Conservation (phyloP, 2,888 invertebrate species). For the Agrotis segetum region DNA sequence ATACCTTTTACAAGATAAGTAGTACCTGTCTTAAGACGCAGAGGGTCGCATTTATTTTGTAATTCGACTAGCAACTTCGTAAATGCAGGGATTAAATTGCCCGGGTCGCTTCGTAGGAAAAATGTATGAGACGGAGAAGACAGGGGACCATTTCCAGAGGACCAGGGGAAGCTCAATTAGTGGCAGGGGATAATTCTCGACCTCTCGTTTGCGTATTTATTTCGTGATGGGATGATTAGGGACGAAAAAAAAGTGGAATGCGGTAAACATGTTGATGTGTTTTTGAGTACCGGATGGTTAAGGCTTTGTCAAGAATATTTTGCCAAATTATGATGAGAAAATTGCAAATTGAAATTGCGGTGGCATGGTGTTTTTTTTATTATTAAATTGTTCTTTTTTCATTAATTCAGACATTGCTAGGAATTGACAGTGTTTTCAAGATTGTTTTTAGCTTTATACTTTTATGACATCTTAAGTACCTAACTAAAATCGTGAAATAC, state of each 20-base stretch:
- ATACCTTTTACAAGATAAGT: constrained; percentile 66
- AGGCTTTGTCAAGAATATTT: constrained; percentile 3
- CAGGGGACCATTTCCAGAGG: constrained; percentile 35
- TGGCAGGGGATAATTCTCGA: constrained; percentile 66
- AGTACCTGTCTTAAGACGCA: constrained; percentile 64
- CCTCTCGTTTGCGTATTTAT: constrained; percentile 68
- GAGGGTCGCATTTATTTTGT: constrained; percentile 71
- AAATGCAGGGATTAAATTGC: constrained; percentile 76
- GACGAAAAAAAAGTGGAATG: constrained; percentile 55
- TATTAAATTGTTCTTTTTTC: too few relatives aligned
- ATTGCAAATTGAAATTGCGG: neutral
- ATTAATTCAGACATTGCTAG: too few relatives aligned
- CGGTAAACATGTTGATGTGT: constrained; percentile 59
- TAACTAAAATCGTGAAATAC: too few relatives aligned
- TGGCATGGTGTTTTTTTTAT: neutral
- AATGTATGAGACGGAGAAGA: constrained; percentile 70
- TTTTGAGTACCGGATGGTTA: constrained; percentile 34
- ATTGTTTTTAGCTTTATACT: too few relatives aligned
- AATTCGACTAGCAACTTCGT: constrained; percentile 69
- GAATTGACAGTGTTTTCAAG: too few relatives aligned
- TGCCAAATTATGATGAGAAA: neutral
- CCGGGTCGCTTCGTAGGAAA: constrained; percentile 71
- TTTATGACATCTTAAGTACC: too few relatives aligned
- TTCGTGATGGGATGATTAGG: constrained; percentile 55
- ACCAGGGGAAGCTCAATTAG: constrained; percentile 68